Conservation (phyloP, 2,113 vertebrate species). For the Melanerpes aurifrons region DNA sequence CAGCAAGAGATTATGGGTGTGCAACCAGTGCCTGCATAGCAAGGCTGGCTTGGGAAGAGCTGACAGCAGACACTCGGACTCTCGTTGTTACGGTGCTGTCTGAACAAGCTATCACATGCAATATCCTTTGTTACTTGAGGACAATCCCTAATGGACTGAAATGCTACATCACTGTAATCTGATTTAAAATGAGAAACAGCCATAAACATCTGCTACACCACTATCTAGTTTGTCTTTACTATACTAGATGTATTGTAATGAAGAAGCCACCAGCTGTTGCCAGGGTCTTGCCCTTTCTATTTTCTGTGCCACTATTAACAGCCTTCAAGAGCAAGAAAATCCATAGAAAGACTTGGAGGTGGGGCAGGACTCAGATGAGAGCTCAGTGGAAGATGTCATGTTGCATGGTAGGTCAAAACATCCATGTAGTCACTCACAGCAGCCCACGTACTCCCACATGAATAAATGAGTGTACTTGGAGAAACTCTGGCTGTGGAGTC, state of each 20-base stretch:
- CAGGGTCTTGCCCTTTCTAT: not conserved
- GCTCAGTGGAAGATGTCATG: not conserved
- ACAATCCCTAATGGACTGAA: not conserved
- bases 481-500: not conserved
- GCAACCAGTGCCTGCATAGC: not conserved
- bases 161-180: not conserved
- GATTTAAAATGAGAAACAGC: constrained; percentile 7
- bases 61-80: not conserved
- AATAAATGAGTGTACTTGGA: not conserved
- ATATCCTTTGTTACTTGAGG: not conserved
- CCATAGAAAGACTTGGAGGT: not conserved
- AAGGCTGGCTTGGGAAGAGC: not conserved
- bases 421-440: not conserved
- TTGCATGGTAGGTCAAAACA: not conserved
- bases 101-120: not conserved
- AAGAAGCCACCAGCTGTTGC: not conserved
- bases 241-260: not conserved
- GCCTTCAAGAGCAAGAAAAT: not conserved
- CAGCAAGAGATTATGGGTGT: not conserved
- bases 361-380: not conserved
- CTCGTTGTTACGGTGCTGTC: not conserved
- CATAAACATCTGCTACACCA: not conserved
- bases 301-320: not conserved
- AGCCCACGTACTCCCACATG: not conserved
- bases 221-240: not conserved